phyloP scores from a whole-genome alignment of 1,140 invertebrate species.

The Leptestheria dahalacensis region DNA sequence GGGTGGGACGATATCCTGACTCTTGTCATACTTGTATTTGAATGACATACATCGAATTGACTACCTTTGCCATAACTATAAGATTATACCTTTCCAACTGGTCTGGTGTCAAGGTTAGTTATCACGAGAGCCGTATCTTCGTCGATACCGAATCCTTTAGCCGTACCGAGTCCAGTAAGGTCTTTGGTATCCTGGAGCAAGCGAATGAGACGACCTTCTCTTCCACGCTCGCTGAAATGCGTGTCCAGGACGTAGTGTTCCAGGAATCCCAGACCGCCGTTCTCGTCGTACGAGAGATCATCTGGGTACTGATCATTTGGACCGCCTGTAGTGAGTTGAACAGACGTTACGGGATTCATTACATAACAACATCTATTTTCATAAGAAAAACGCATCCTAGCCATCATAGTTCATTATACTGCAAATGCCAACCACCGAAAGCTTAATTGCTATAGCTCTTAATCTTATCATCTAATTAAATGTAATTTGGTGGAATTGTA shows the following conservation, averaged over 20 bases:
- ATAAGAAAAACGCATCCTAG: no score
- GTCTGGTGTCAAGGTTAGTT: not conserved
- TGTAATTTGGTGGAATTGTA: no score
- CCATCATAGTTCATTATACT: no score
- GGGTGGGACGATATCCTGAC: no score
- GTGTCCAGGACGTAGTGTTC: conserved; percentile 23
- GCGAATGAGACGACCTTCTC: conserved; percentile 22
- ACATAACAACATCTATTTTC: no score
- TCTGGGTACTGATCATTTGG: conserved; percentile 15
- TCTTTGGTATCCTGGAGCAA: conserved; percentile 10
- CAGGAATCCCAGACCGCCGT: conserved; percentile 23
- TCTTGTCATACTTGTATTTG: no score
- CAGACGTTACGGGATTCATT: no score
- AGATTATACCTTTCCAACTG: conserved; percentile 8
- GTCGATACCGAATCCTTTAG: conserved; percentile 12
- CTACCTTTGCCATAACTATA: no score
- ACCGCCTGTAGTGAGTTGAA: conserved; percentile 14
- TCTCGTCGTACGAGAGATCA: conserved; percentile 21
- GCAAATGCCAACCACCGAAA: no score
- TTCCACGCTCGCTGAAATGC: conserved; percentile 24
- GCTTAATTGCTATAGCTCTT: no score
- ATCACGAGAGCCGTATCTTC: conserved; percentile 12
- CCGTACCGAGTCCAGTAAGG: not conserved
- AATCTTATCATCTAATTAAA: no score
- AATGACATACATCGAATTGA: no score